These are phyloP conservation scores for Paedocypris sp. DNA, from an alignment of 2,113 vertebrate genomes.

Conservation along the genomic window DNA sequence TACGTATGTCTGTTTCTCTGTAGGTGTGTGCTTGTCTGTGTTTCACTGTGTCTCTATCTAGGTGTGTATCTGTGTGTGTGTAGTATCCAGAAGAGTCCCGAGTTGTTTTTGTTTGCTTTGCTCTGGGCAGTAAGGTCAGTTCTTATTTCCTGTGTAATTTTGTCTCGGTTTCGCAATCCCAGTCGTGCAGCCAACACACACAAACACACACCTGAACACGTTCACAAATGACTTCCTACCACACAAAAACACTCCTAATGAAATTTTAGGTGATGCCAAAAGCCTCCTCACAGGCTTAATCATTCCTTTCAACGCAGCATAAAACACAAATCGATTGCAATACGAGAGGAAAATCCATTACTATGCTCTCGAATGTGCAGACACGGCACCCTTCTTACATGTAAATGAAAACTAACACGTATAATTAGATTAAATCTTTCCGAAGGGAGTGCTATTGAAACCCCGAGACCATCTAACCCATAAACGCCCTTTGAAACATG, in stretches of 20 bases:
- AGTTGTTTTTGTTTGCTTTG: too few relatives aligned
- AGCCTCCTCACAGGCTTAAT: constrained; percentile 11
- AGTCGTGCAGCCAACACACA: not conserved
- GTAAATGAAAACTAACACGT: constrained; percentile 9
- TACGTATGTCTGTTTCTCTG: too few relatives aligned
- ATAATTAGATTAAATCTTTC: constrained; percentile 18
- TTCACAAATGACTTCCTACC: not conserved
- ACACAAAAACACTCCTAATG: constrained; percentile 8
- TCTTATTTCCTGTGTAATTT: constrained; percentile 1
- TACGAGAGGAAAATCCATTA: constrained; percentile 2
- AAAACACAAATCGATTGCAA: constrained; percentile 11
- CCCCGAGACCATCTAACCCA: not conserved
- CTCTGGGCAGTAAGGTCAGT: not conserved
- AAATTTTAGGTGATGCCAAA: constrained; percentile 19
- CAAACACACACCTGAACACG: not conserved
- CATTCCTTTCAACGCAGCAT: constrained; percentile 14
- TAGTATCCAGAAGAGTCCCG: not conserved
- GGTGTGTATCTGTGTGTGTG: not conserved
- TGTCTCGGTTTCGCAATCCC: not conserved
- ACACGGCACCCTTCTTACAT: not conserved
- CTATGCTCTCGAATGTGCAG: not conserved
- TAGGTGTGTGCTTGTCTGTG: too few relatives aligned
- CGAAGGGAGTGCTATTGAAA: not conserved
- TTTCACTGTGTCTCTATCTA: too few relatives aligned
- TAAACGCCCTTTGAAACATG: constrained; percentile 1